Evolutionary conservation across 2,888 invertebrate species (phyloP), one percentile per base, ranked within the genome.

Genomic region (Ditula angustiorana): DNA sequence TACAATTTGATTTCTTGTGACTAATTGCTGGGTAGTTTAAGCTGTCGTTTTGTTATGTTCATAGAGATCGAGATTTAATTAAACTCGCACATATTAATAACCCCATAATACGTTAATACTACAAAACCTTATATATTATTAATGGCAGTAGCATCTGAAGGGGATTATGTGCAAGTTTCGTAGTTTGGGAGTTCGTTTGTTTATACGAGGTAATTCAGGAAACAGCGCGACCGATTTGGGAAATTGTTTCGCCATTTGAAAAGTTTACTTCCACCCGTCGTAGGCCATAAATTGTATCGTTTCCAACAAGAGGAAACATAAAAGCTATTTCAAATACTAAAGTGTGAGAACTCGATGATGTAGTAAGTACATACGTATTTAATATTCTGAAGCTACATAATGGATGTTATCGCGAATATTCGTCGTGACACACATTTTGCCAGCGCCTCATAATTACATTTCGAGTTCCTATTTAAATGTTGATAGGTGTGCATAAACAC

Each of bases 371-470:
- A 53, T 64, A 64, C 59, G 59, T 64, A 47, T 59, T 59, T 53
- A 64, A 59, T 64, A 64, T 59, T 59, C 46, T 30, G 26, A 37
- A 35, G 59, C 21, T 46, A 37, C 35, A 33, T 58, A 64, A 64
- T 53, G 53, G 46, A 52, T 53, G 47, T 53, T 64, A 64, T 59
- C 59, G 53, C 26, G 53, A 59, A 59, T 62, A 26, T 44, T 46
- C 46, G 52, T 28, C 35, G 53, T 64, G 64, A 64, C 81, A 82
- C 81, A 76, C 82, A 65, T 78, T 74, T 74, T 70, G 70, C 61
- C 79, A 83, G 83, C 80, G 78, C 71, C 69, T 71, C 70, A 80
- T 89, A 89, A 89, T 88, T 88, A 86, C 81, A 77, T 87, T 86
- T 80, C 70, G 73, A 84, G 83, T 82, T 80, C 75, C 77, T 60